Evolutionary conservation across 2,888 invertebrate species (phyloP).

Genomic region (Sphaeridia pumilis): DNA sequence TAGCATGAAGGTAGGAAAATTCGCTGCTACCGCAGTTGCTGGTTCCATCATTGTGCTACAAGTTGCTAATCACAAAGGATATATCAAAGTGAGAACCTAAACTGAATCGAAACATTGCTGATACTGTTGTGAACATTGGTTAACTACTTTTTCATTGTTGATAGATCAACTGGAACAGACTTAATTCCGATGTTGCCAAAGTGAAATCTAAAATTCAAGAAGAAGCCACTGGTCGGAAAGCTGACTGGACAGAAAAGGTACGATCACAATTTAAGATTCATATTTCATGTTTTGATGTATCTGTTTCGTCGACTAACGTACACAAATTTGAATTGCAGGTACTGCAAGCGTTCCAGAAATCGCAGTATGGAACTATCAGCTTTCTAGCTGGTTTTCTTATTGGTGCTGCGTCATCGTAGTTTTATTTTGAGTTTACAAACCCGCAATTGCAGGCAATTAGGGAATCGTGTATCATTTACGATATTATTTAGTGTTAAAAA

Average conservation of each 20-base stretch:
- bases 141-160: too few species aligned
- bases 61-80: slow-evolving; percentile 85
- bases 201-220: slow-evolving; percentile 72
- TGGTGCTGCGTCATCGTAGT: slow-evolving; percentile 62
- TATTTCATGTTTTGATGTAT: too few species aligned
- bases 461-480: too few species aligned
- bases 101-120: too few species aligned
- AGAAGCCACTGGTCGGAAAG: slow-evolving; percentile 56
- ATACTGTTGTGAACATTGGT: too few species aligned
- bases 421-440: too few species aligned
- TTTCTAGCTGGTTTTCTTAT: slow-evolving; percentile 81
- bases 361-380: slow-evolving; percentile 66
- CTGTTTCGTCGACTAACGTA: too few species aligned
- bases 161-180: slow-evolving; percentile 75
- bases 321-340: slow-evolving; percentile 47
- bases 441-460: too few species aligned
- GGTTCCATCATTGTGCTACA: slow-evolving; percentile 79
- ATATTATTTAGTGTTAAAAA: too few species aligned
- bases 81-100: slow-evolving; percentile 56
- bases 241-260: slow-evolving; percentile 71
- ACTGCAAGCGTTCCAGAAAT: slow-evolving; percentile 43
- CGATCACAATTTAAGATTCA: too few species aligned
- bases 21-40: slow-evolving; percentile 77
- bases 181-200: slow-evolving; percentile 68
- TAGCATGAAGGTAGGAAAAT: slow-evolving; percentile 83